phyloP scores from a whole-genome alignment of 2,888 invertebrate genomes.

The Habroteleia sp. region DNA sequence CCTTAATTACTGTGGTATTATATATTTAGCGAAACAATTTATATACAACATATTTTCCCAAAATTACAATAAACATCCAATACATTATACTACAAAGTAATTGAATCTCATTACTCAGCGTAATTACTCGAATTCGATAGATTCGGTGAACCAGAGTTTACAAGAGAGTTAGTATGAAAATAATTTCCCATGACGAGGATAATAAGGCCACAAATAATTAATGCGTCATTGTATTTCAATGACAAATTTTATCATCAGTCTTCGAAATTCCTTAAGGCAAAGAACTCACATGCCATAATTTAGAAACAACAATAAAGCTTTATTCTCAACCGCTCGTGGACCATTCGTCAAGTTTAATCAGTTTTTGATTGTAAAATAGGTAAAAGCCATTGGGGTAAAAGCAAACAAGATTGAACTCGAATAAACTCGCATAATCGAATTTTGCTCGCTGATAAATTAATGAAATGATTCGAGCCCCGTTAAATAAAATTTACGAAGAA shows the following conservation, averaged over 20 bases:
- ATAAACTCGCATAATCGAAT: conserved; percentile 39
- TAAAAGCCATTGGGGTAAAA: conserved; percentile 25
- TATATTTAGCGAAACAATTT: too few relatives aligned
- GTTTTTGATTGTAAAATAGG: conserved; percentile 44
- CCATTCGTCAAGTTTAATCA: conserved; percentile 41
- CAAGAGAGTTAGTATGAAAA: conserved; percentile 12
- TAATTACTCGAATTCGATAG: conserved; percentile 19
- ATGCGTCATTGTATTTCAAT: conserved; percentile 12
- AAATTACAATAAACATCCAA: not conserved
- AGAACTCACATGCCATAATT: conserved; percentile 13
- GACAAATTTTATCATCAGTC: conserved; percentile 19
- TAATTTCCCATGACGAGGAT: conserved; percentile 8
- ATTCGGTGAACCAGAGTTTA: not conserved
- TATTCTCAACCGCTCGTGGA: not conserved
- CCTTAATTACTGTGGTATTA: too few relatives aligned
- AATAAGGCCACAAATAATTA: conserved; percentile 16
- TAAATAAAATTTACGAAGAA: conserved; percentile 25
- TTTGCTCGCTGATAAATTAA: conserved; percentile 29
- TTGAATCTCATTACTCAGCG: not conserved
- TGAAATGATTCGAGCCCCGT: conserved; percentile 16
- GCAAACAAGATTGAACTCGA: conserved; percentile 30
- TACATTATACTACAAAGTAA: not conserved
- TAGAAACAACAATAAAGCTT: conserved; percentile 12
- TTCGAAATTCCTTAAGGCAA: conserved; percentile 13
- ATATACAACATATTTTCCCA: too few relatives aligned